Evolutionary conservation across 2,113 vertebrate genomes (phyloP).

Genomic region (Atrichornis clamosus): DNA sequence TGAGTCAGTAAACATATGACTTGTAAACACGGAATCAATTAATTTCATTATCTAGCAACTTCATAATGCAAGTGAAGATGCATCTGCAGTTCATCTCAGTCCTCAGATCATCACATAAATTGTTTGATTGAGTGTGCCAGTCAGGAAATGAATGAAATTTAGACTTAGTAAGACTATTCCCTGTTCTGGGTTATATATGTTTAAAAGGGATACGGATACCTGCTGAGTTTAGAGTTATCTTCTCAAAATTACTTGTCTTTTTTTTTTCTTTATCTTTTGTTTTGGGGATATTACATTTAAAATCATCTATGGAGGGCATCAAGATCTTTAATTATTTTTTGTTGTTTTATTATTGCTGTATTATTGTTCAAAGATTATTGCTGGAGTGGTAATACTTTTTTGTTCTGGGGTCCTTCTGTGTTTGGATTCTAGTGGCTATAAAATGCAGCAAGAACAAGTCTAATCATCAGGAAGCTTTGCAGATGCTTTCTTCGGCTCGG

Average conservation of each 20-base stretch:
- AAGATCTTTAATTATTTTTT: neutral
- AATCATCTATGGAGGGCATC: neutral
- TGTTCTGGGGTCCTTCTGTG: neutral
- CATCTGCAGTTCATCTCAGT: neutral
- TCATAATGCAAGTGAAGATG: neutral
- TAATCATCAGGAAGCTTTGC: conserved; percentile 82
- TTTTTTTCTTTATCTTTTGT: neutral
- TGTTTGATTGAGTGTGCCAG: neutral
- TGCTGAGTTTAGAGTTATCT: neutral
- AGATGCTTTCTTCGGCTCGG: conserved; percentile 87
- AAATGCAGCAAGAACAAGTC: conserved; percentile 83
- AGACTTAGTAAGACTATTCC: neutral
- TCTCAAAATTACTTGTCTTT: neutral
- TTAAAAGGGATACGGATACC: neutral
- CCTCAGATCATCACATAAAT: neutral
- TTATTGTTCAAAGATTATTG: neutral
- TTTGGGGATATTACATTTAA: neutral
- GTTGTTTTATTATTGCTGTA: no score
- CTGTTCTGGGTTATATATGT: neutral
- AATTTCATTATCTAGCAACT: neutral
- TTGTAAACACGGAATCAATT: neutral
- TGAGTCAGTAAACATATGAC: neutral
- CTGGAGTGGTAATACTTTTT: neutral
- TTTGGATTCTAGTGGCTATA: conserved; percentile 81
- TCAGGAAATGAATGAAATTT: neutral